Evolutionary conservation across 2,888 invertebrate species (phyloP), one percentile per base, ranked within the genome.

Genomic region (Diarsia rubi): DNA sequence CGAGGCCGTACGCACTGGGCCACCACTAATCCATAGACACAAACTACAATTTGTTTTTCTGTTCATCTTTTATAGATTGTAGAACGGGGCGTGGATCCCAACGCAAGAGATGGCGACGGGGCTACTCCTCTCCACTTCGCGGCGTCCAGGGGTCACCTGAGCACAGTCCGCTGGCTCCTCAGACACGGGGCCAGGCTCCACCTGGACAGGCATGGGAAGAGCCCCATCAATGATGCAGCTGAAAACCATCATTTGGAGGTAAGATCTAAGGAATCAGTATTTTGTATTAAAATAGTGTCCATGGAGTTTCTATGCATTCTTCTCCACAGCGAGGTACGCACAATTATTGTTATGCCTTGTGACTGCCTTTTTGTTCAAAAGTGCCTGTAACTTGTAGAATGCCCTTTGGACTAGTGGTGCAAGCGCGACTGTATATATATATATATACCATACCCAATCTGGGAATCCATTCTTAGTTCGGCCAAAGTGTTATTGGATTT

Each of bases 181-280:
- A 97, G 98, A 85, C 98, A 98, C 89, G 98, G 98, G 0, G 98
- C 98, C 44, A 97, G 98, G 83, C 96, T 99, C 37, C 97, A 98
- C 24, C 95, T 98, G 81, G 99, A 99, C 94, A 98, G 98, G 90
- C 98, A 98, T 88, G 98, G 99, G 76, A 98, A 99, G 94, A 98
- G 98, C 90, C 98, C 99, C 8, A 98, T 99, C 84, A 98, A 99
- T 91, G 98, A 98, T 92, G 99, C 99, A 0, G 98, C 98, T 14
- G 98, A 99, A 91, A 98, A 98, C 91, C 98, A 98, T 91, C 98
- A 99, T 91, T 97, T 98, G 85, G 98, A 99, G 97, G 98, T 98
- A 93, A 87, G 88, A 52, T 45, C 14, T 45, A 45, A 45, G 45
- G 3, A 45, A 3, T 16, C 45, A 45, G 45, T 2, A 45, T 45